Percentiles rank a stretch among this genome's conserved stretches.
Evolutionary conservation across 53 echinoderm and acorn worm genomes (phyloP).

Genomic region (Mesocentrotus franciscanus): DNA sequence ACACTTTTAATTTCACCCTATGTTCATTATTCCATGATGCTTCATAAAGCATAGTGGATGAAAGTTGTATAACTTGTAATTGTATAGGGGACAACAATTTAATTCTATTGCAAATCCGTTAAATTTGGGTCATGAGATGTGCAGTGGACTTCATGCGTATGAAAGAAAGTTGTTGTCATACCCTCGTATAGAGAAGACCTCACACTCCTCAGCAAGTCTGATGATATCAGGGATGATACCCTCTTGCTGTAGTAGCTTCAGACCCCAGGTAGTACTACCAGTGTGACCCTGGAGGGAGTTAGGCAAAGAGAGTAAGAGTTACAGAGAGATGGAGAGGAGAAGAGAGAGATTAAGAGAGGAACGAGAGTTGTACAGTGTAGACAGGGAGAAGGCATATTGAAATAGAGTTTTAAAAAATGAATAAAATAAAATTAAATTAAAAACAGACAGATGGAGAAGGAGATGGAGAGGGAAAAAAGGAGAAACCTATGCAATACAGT

Average conservation of each 20-base stretch:
- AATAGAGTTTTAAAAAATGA: background rate
- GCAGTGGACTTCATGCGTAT: too few relatives aligned
- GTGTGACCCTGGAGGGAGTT: conserved; percentile 82
- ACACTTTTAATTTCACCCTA: too few relatives aligned
- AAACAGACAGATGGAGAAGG: background rate
- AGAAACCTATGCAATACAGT: background rate
- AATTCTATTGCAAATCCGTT: too few relatives aligned
- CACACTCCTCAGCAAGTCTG: conserved; percentile 90
- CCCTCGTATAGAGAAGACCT: conserved; percentile 97
- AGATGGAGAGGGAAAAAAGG: background rate
- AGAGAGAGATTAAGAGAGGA: conserved; percentile 4
- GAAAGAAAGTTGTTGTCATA: conserved; percentile 15
- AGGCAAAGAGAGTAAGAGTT: background rate
- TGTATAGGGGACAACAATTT: too few relatives aligned
- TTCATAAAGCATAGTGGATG: too few relatives aligned
- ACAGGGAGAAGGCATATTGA: background rate
- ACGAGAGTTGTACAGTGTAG: background rate
- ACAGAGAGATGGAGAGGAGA: background rate
- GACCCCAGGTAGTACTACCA: conserved; percentile 84
- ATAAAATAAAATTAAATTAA: background rate
- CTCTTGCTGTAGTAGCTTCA: conserved; percentile 82
- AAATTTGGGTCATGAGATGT: too few relatives aligned
- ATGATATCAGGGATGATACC: conserved; percentile 89
- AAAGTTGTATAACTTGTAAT: too few relatives aligned
- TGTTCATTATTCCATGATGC: too few relatives aligned